Evolutionary conservation across 2,113 vertebrate genomes (phyloP), one percentile per base, ranked within the genome.

Genomic region (Propithecus coquereli): DNA sequence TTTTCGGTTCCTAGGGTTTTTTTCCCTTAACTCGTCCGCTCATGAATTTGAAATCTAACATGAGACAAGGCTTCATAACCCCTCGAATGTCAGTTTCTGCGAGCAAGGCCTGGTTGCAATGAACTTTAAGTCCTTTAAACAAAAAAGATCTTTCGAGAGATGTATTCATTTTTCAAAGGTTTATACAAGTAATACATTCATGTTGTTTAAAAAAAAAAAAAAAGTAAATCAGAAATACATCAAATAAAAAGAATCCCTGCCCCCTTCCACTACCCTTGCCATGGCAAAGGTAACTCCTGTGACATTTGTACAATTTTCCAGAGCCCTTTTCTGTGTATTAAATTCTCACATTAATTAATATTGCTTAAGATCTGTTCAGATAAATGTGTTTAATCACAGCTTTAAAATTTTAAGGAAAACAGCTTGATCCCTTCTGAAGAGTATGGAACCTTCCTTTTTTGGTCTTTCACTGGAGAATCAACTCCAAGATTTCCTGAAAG

Each of bases 391-490:
- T 90, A 37, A n/a, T 37, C 74, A 54, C 8, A 47, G 50, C 63
- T 57, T 92, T 83, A 50, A 81, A 66, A 59, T 22, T n/a, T 34
- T 34, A 74, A 23, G 30, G 74, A 47, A 52, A 82, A 63, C 40
- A n/a, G 8, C 76, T 40, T 23, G 34, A 7, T 45, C n/a, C 82
- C 27, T 59, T 47, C 82, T 34, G 40, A 54, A 86, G 93, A 89
- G 63, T 23, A 65, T 13, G 43, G 77, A 45, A 50, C 50, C 73
- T 88, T 52, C 95, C 95, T 94, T 95, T 95, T 96, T 95, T 88
- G 68, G 92, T 85, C 73, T 94, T 71, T 88, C 1, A 0, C 79
- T 54, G 14, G 65, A 74, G 83, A 88, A n/a, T 85, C 61, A 70
- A 8, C 63, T 82, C 80, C 30, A 94, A n/a, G 85, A 57, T 77